phyloP scores from a whole-genome alignment of 2,113 vertebrate genomes.

The Solea senegalensis region DNA sequence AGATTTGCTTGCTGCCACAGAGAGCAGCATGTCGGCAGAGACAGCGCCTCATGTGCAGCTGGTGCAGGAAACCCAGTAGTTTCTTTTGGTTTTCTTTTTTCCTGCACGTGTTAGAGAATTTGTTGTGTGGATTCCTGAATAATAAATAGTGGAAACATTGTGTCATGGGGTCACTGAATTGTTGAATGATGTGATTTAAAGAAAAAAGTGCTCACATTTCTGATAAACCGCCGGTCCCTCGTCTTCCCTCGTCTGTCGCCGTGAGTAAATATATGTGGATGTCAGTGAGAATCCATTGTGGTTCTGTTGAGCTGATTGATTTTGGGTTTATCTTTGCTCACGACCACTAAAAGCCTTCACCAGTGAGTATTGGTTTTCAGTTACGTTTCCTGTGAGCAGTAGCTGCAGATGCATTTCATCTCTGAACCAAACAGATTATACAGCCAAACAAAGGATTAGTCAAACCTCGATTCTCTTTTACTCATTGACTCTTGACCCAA shows the following conservation, averaged over 20 bases:
- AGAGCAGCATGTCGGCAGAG: constrained; percentile 3
- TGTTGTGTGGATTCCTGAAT: constrained; percentile 31
- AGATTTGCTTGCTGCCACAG: constrained; percentile 45
- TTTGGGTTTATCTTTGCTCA: neutral
- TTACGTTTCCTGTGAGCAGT: no score
- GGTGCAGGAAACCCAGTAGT: constrained; percentile 56
- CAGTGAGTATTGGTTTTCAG: neutral
- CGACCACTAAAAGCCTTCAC: neutral
- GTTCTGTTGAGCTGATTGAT: neutral
- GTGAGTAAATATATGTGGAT: neutral
- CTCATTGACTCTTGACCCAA: no score
- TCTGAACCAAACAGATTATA: no score
- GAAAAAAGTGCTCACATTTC: neutral
- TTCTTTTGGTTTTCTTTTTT: neutral
- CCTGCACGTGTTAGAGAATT: constrained; percentile 12
- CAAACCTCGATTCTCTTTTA: no score
- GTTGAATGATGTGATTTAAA: constrained; percentile 9
- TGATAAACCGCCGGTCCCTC: neutral
- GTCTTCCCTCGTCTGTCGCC: no score
- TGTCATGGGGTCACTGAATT: constrained; percentile 3
- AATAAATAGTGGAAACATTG: constrained; percentile 22
- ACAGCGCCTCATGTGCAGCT: constrained; percentile 43
- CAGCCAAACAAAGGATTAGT: no score
- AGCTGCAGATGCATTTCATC: no score
- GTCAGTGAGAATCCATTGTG: neutral